Evolutionary conservation across 2,888 invertebrate genomes (phyloP).

Genomic region (Ectemnius continuus): DNA sequence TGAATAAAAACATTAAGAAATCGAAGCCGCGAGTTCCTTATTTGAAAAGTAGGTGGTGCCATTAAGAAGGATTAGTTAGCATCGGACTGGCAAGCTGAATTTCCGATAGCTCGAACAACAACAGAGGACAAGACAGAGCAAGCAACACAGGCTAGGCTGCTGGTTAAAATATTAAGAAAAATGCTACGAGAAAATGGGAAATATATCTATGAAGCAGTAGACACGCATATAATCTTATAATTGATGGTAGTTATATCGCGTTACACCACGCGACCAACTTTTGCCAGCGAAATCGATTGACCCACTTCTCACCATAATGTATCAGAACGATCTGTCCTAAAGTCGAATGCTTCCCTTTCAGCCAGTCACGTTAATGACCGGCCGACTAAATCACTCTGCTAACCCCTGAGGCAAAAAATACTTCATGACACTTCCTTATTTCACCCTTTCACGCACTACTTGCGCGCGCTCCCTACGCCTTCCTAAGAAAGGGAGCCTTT

Average conservation of each 20-base stretch:
- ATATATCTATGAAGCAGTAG: conserved; percentile 14
- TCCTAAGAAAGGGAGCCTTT: too few species aligned
- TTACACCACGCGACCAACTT: conserved; percentile 62
- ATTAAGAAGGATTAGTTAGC: too few species aligned
- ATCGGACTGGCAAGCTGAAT: background rate
- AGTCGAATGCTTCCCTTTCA: conserved; percentile 50
- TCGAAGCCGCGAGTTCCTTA: too few species aligned
- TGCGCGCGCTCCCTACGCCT: background rate
- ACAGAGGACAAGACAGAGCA: too few species aligned
- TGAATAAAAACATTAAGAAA: background rate
- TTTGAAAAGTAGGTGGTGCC: too few species aligned
- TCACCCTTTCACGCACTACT: background rate
- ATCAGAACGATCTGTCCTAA: conserved; percentile 64
- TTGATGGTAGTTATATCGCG: conserved; percentile 59
- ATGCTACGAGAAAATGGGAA: too few species aligned
- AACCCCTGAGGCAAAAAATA: background rate
- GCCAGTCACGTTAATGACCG: conserved; percentile 45
- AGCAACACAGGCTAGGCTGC: too few species aligned
- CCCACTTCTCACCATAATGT: conserved; percentile 65
- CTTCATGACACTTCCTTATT: background rate
- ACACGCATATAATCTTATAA: conserved; percentile 42
- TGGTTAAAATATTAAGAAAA: too few species aligned
- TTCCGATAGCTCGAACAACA: too few species aligned
- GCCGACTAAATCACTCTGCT: background rate
- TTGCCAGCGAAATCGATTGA: conserved; percentile 69